Percentiles rank a stretch among this genome's conserved stretches.
Evolutionary conservation across 2,888 invertebrate genomes (phyloP).

Genomic region (Tethea ocularis): DNA sequence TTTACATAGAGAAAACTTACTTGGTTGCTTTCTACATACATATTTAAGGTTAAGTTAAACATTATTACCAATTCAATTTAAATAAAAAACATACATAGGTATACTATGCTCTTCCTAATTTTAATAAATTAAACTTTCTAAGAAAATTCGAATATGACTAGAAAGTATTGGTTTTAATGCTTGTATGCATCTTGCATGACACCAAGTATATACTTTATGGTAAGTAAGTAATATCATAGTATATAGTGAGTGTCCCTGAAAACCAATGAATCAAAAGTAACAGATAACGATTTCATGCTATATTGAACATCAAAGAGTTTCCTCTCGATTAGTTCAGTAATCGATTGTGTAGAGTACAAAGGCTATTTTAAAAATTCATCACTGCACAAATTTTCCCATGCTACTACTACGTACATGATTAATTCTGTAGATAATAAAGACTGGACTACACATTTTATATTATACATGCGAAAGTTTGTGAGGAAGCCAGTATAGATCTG

Average conservation of each 20-base stretch:
- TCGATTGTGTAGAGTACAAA: constrained; percentile 49
- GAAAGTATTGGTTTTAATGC: background rate
- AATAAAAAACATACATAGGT: background rate
- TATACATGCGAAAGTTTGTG: no score
- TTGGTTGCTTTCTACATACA: background rate
- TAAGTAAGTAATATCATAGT: constrained; percentile 14
- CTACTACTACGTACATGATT: background rate
- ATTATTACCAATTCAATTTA: no score
- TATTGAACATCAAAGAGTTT: constrained; percentile 68
- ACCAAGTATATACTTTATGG: no score
- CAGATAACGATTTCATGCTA: constrained; percentile 54
- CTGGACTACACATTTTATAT: background rate
- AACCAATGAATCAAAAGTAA: constrained; percentile 48
- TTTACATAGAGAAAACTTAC: background rate
- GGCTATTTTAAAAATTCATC: constrained; percentile 24
- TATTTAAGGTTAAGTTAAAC: background rate
- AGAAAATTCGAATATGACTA: background rate
- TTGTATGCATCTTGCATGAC: background rate
- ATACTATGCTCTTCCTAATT: background rate
- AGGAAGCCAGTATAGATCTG: no score
- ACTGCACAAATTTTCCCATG: constrained; percentile 19
- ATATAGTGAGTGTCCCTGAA: constrained; percentile 52
- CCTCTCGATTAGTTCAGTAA: constrained; percentile 59
- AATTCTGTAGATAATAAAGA: background rate
- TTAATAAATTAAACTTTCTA: no score